A percentile compares a stretch with the other conserved stretches of the same genome.
These are phyloP conservation scores for Troides aeacus DNA, from an alignment of 2,888 invertebrate species.

Conservation along the genomic window DNA sequence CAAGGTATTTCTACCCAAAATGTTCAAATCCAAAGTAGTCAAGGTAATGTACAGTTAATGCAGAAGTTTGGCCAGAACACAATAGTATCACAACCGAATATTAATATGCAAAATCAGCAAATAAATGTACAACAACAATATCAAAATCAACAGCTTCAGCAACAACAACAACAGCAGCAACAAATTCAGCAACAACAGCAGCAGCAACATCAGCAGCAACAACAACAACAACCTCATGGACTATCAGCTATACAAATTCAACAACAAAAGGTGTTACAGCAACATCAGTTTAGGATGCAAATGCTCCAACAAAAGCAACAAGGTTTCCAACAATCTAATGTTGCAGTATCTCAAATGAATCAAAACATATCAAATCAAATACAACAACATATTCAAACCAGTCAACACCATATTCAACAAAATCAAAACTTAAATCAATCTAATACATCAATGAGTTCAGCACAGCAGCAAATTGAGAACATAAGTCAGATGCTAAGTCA, in stretches of 20 bases:
- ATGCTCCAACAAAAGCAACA: slow-evolving; percentile 61
- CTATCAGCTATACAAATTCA: slow-evolving; percentile 72
- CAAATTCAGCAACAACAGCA: slow-evolving; percentile 40
- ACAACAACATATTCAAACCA: slow-evolving; percentile 66
- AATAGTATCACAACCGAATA: slow-evolving; percentile 58
- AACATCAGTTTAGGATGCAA: slow-evolving; percentile 79
- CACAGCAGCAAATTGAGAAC: slow-evolving; percentile 82
- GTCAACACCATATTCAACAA: slow-evolving; percentile 70
- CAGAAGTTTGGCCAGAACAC: slow-evolving; percentile 69
- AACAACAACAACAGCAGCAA: slow-evolving; percentile 41
- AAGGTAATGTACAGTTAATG: slow-evolving; percentile 61
- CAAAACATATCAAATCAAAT: slow-evolving; percentile 66
- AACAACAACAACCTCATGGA: slow-evolving; percentile 66
- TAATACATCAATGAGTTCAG: slow-evolving; percentile 77
- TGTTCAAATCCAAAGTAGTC: slow-evolving; percentile 66
- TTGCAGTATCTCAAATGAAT: slow-evolving; percentile 66
- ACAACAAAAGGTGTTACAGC: slow-evolving; percentile 79
- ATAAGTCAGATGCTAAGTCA: slow-evolving; percentile 80
- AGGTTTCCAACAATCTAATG: slow-evolving; percentile 65
- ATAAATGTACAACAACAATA: slow-evolving; percentile 61
- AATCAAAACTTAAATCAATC: slow-evolving; percentile 59
- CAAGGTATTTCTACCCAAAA: slow-evolving; percentile 71
- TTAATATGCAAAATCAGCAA: slow-evolving; percentile 62
- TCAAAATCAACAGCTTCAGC: slow-evolving; percentile 51
- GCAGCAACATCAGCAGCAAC: slow-evolving; percentile 47